These are phyloP conservation scores for Hydropsyche betteni DNA, from an alignment of 2,888 invertebrate species.

Conservation along the genomic window DNA sequence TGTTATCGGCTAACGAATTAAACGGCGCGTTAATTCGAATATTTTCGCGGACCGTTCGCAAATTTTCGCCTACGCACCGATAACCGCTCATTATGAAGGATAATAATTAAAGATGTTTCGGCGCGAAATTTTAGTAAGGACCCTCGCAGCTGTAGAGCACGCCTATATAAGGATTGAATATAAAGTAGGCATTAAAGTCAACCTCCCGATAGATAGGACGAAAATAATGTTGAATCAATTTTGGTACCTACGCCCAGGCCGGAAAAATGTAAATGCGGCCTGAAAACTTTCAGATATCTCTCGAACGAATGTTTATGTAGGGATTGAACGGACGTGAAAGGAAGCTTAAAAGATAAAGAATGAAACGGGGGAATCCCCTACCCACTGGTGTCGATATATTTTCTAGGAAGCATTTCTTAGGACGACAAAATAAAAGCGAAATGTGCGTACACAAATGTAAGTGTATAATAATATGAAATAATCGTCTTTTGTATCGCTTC, in stretches of 20 bases:
- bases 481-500: no score
- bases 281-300: conserved; percentile 21
- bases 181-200: conserved; percentile 28
- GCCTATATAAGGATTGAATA: conserved; percentile 23
- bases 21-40: no score
- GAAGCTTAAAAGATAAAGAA: conserved; percentile 16
- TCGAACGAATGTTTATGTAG: conserved; percentile 18
- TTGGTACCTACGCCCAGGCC: background rate
- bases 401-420: no score
- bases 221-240: conserved; percentile 28
- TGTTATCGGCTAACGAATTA: no score
- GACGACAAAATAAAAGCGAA: no score
- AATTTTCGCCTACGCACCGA: no score
- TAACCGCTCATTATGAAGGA: background rate
- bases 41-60: no score
- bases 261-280: conserved; percentile 26
- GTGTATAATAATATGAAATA: no score
- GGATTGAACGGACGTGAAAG: conserved; percentile 25
- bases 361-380: no score
- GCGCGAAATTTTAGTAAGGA: conserved; percentile 9
- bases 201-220: conserved; percentile 6
- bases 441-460: no score
- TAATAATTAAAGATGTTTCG: conserved; percentile 27
- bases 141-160: background rate
- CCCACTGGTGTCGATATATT: no score